Percentiles rank a stretch among this genome's conserved stretches.
phyloP scores from a whole-genome alignment of 2,113 vertebrate species.

The Narcine bancroftii region DNA sequence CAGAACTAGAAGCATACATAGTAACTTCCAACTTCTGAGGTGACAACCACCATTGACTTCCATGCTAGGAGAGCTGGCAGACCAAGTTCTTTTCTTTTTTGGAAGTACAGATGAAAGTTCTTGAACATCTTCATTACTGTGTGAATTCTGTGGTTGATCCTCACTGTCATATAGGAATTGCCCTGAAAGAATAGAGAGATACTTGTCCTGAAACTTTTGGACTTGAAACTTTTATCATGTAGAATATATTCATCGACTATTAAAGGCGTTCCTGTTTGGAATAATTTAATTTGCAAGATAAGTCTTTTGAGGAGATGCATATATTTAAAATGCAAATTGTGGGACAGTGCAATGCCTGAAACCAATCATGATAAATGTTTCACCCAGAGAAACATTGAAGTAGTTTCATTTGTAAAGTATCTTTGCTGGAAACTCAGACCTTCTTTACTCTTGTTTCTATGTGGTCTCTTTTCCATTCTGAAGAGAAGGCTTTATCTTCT shows the following conservation, averaged over 20 bases:
- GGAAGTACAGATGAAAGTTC: too few species aligned
- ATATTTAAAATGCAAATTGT: not conserved
- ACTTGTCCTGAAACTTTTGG: not conserved
- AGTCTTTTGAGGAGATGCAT: not conserved
- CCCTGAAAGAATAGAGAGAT: too few species aligned
- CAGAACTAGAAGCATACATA: too few species aligned
- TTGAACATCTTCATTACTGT: too few species aligned
- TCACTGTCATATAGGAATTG: too few species aligned
- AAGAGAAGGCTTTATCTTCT: too few species aligned
- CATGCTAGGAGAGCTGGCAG: too few species aligned
- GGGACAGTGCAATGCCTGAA: not conserved
- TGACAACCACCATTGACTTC: too few species aligned
- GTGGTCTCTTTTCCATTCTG: too few species aligned
- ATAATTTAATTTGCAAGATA: not conserved
- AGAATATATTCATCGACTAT: not conserved
- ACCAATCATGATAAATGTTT: not conserved
- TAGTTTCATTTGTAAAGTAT: not conserved
- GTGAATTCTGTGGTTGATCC: too few species aligned
- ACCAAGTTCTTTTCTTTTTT: too few species aligned
- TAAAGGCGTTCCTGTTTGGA: not conserved
- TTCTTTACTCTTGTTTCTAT: not conserved
- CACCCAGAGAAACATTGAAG: not conserved
- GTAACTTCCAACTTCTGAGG: too few species aligned
- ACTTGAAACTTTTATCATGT: not conserved
- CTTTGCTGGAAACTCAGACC: not conserved